A percentile compares a stretch with the other conserved stretches of the same genome.
These are phyloP conservation scores for Rhinogobio ventralis DNA, from an alignment of 2,797 vertebrate species.

Conservation along the genomic window DNA sequence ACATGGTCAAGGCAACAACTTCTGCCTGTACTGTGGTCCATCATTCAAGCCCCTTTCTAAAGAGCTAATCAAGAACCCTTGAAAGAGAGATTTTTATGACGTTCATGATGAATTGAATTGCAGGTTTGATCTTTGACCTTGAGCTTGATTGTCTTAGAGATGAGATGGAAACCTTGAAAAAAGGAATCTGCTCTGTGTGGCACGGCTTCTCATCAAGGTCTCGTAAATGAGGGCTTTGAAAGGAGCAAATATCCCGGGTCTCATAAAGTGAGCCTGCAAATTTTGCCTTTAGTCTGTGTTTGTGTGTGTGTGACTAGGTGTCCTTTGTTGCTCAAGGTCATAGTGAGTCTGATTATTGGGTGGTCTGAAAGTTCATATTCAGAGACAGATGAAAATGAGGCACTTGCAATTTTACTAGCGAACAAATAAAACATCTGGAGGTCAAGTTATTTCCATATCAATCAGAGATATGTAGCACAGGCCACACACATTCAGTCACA, in stretches of 20 bases:
- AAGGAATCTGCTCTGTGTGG: constrained; percentile 42
- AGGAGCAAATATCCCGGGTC: constrained; percentile 51
- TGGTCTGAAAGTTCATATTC: constrained; percentile 36
- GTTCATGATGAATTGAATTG: constrained; percentile 55
- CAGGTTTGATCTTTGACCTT: constrained; percentile 61
- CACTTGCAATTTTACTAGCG: constrained; percentile 46
- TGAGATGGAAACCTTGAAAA: constrained; percentile 44
- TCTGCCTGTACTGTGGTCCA: constrained; percentile 22
- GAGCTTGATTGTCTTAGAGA: constrained; percentile 54
- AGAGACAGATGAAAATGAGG: constrained; percentile 18
- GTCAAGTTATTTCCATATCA: constrained; percentile 35
- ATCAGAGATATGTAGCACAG: constrained; percentile 31
- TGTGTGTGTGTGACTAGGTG: constrained; percentile 37
- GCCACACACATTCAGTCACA: constrained; percentile 43
- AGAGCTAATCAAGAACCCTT: constrained; percentile 44
- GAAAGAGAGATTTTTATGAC: constrained; percentile 58
- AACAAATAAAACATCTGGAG: constrained; percentile 45
- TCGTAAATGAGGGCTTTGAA: constrained; percentile 59
- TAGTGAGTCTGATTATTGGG: constrained; percentile 17
- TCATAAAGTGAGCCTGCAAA: constrained; percentile 54
- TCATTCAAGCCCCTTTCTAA: constrained; percentile 6
- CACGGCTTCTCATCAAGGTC: constrained; percentile 49
- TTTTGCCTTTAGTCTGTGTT: constrained; percentile 21
- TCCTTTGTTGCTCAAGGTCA: constrained; percentile 39
- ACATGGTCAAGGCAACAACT: constrained; percentile 36